Percentiles rank a stretch among this genome's conserved stretches.
Conservation (phyloP, 2,113 vertebrate species). For the Dasyurus viverrinus region DNA sequence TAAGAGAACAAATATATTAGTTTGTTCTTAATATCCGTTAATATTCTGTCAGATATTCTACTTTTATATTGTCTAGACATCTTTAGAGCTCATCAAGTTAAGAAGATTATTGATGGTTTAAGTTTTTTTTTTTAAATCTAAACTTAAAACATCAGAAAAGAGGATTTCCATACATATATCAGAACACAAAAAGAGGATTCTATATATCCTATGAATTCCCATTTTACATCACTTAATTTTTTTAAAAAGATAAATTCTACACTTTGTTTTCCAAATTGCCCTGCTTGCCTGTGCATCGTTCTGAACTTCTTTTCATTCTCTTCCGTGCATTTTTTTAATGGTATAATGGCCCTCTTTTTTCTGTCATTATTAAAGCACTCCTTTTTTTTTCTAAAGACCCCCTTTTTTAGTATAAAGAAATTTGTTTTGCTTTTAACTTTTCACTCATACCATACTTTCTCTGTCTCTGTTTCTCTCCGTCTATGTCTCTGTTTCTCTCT, state of each 20-base stretch:
- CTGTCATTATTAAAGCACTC: neutral
- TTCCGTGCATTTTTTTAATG: neutral
- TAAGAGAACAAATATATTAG: neutral
- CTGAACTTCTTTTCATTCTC: neutral
- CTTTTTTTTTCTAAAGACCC: neutral
- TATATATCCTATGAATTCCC: neutral
- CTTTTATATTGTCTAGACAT: neutral
- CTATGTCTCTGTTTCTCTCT: no score
- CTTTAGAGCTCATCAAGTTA: neutral
- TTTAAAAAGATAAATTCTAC: neutral
- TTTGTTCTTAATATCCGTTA: neutral
- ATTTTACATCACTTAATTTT: neutral
- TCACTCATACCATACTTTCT: neutral
- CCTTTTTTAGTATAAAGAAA: neutral
- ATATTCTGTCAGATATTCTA: neutral
- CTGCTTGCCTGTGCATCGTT: neutral
- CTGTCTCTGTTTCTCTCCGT: no score
- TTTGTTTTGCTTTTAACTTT: neutral
- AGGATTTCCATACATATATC: neutral
- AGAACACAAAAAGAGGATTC: neutral
- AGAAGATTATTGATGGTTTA: neutral
- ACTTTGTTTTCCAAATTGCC: neutral
- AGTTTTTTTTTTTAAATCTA: neutral
- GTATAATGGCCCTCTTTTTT: neutral
- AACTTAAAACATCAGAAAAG: neutral